Conservation (phyloP, 2,113 vertebrate genomes). For the Alaudala cheleensis region DNA sequence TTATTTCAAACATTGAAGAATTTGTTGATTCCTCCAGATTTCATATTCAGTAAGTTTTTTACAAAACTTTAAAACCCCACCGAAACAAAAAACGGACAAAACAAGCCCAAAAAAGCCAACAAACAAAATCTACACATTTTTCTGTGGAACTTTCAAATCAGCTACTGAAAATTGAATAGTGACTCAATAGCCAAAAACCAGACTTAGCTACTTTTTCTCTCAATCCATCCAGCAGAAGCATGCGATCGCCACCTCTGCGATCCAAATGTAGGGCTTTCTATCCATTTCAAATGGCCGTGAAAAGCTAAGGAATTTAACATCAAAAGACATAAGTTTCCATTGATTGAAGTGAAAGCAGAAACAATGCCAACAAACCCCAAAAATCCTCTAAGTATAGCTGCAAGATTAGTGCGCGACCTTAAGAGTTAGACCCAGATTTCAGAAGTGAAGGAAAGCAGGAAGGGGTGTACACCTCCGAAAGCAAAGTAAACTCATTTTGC, state of each 20-base stretch:
- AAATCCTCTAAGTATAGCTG: background rate
- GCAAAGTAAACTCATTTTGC: background rate
- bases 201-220: background rate
- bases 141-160: background rate
- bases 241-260: accelerated
- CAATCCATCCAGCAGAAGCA: background rate
- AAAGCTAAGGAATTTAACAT: background rate
- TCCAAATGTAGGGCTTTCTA: background rate
- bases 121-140: background rate
- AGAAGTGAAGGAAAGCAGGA: background rate
- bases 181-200: background rate
- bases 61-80: background rate
- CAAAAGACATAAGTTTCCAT: background rate
- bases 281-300: background rate
- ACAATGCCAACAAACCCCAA: background rate
- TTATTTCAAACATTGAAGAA: background rate
- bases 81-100: too few species aligned
- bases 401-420: background rate
- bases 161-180: background rate
- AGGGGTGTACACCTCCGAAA: background rate
- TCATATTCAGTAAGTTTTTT: background rate
- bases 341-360: background rate
- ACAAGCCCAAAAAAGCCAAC: too few species aligned
- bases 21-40: background rate
- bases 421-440: background rate